Percentiles rank a stretch among this genome's conserved stretches.
Conservation (phyloP, 2,888 invertebrate species). For the Cataglyphis cursor region DNA sequence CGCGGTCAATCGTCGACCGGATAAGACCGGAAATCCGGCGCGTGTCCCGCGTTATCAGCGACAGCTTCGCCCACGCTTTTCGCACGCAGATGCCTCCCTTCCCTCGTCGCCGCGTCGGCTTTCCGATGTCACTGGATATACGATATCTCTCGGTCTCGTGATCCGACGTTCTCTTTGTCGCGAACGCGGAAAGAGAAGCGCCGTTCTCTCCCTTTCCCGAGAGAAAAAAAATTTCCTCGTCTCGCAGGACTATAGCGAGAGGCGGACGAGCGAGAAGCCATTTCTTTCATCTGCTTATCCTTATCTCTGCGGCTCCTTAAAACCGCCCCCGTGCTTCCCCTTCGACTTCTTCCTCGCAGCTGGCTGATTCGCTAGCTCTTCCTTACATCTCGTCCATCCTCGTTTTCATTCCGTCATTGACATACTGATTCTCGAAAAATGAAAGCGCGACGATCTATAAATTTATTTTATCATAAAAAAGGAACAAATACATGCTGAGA, state of each 20-base stretch:
- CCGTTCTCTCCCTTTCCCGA: slow-evolving; percentile 16
- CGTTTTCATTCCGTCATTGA: slow-evolving; percentile 57
- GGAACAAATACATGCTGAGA: neutral
- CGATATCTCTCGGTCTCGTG: slow-evolving; percentile 4
- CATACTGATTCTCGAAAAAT: slow-evolving; percentile 74
- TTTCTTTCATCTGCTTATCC: slow-evolving; percentile 77
- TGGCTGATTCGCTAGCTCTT: slow-evolving; percentile 47
- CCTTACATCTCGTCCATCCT: slow-evolving; percentile 57
- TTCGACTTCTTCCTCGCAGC: slow-evolving; percentile 40
- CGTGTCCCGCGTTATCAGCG: slow-evolving; percentile 72
- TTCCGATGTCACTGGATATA: slow-evolving; percentile 14
- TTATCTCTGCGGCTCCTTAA: slow-evolving; percentile 75
- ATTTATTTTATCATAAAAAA: neutral
- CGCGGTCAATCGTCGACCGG: slow-evolving; percentile 63
- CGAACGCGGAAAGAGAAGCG: slow-evolving; percentile 12
- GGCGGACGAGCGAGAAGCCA: slow-evolving; percentile 63
- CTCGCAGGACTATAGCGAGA: slow-evolving; percentile 54
- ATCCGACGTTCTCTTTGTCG: slow-evolving; percentile 28
- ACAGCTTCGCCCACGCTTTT: slow-evolving; percentile 67
- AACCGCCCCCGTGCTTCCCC: slow-evolving; percentile 51
- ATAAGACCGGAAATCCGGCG: slow-evolving; percentile 78
- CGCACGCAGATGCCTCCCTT: slow-evolving; percentile 19
- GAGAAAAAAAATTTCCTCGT: slow-evolving; percentile 6
- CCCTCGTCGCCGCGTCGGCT: slow-evolving; percentile 13
- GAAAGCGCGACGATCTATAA: neutral